These are phyloP conservation scores for Eristalis pertinax DNA, from an alignment of 2,888 invertebrate species.

Conservation along the genomic window DNA sequence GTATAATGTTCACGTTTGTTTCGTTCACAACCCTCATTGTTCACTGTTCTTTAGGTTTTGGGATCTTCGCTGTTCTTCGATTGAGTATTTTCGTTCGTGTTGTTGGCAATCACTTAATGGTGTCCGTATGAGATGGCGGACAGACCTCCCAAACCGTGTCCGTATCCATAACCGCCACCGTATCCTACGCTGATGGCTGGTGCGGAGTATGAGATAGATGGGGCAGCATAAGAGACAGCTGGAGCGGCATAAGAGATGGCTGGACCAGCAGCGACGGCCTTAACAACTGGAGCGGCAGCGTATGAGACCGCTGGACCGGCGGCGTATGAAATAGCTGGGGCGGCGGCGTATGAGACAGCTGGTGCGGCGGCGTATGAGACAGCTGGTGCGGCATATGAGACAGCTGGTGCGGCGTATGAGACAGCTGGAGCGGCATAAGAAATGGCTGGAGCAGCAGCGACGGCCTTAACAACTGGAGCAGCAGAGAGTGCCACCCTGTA, in stretches of 20 bases:
- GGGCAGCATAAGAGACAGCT: conserved; percentile 75
- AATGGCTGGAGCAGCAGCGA: conserved; percentile 75
- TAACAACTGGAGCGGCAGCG: conserved; percentile 76
- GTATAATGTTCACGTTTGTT: conserved; percentile 26
- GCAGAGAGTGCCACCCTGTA: conserved; percentile 74
- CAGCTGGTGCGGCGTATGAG: conserved; percentile 77
- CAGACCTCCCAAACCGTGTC: conserved; percentile 74
- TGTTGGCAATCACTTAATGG: conserved; percentile 49
- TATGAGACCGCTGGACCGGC: conserved; percentile 77
- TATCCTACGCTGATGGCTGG: conserved; percentile 76
- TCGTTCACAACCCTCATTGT: conserved; percentile 64
- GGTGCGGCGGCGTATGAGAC: conserved; percentile 76
- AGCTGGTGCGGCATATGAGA: conserved; percentile 77
- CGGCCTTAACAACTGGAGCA: conserved; percentile 75
- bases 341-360: conserved; percentile 75
- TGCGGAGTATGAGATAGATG: conserved; percentile 76
- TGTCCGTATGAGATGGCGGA: conserved; percentile 73
- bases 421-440: conserved; percentile 74
- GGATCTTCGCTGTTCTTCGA: conserved; percentile 61
- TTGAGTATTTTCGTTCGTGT: conserved; percentile 46
- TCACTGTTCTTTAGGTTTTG: conserved; percentile 68
- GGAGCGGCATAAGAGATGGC: conserved; percentile 73
- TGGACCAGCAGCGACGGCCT: conserved; percentile 74
- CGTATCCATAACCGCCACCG: conserved; percentile 72
- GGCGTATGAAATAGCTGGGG: conserved; percentile 77